These are phyloP conservation scores for Hoplodrina blanda DNA, from an alignment of 2,888 invertebrate species.

Conservation along the genomic window DNA sequence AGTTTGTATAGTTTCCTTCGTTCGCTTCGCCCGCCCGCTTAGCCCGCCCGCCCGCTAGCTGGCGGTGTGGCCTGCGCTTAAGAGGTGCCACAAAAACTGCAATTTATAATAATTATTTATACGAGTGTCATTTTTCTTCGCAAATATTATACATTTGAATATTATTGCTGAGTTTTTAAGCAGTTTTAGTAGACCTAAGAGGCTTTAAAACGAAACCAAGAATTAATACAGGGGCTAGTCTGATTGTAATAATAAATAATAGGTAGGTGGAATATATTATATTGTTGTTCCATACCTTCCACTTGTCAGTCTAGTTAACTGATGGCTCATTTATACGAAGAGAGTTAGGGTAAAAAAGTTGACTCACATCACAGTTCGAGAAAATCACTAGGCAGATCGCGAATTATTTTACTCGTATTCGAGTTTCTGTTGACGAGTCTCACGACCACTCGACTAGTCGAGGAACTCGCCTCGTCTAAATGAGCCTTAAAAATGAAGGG, in stretches of 20 bases:
- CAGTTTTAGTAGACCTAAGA: conserved; percentile 43
- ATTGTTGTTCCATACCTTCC: conserved; percentile 9
- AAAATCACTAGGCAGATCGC: neutral
- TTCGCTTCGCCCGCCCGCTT: too few relatives aligned
- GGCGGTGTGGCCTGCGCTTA: too few relatives aligned
- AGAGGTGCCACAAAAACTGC: neutral
- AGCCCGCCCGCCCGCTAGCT: too few relatives aligned
- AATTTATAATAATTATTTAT: neutral
- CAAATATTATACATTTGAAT: neutral
- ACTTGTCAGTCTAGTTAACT: conserved; percentile 6
- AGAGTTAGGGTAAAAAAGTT: neutral
- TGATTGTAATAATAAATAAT: conserved; percentile 45
- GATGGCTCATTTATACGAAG: conserved; percentile 15
- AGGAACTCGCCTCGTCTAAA: conserved; percentile 12
- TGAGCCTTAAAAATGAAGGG: neutral
- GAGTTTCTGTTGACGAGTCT: neutral
- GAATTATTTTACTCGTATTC: too few relatives aligned
- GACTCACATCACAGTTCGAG: neutral
- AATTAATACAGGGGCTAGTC: conserved; percentile 58
- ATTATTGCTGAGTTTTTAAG: conserved; percentile 8
- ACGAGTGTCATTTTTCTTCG: neutral
- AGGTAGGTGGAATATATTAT: conserved; percentile 32
- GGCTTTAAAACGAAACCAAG: conserved; percentile 50
- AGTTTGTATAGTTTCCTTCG: too few relatives aligned
- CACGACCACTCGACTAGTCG: neutral